These are phyloP conservation scores for Cheiracanthium punctorium DNA, from an alignment of 2,888 invertebrate species.

Conservation along the genomic window DNA sequence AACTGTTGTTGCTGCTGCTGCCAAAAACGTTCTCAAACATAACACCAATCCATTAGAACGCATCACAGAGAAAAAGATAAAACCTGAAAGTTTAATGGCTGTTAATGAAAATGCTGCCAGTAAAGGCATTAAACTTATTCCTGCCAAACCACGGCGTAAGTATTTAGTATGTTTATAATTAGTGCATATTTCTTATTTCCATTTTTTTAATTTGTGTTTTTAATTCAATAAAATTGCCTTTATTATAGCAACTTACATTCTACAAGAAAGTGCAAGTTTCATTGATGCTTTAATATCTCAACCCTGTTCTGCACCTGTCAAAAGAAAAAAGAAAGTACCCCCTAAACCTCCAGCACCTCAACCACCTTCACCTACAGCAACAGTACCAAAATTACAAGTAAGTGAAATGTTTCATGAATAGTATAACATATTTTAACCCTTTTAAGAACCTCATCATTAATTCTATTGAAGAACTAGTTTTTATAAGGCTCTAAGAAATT, in stretches of 20 bases:
- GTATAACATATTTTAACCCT: too few species aligned
- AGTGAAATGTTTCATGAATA: too few species aligned
- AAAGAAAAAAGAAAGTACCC: slow-evolving; percentile 70
- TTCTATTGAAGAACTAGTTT: too few species aligned
- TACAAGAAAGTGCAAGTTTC: slow-evolving; percentile 94
- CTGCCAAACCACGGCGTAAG: slow-evolving; percentile 94
- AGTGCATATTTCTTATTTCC: not conserved
- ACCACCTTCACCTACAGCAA: slow-evolving; percentile 83
- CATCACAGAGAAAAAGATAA: slow-evolving; percentile 86
- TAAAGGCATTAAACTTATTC: slow-evolving; percentile 89
- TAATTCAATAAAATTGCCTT: not conserved
- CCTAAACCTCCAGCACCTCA: slow-evolving; percentile 79
- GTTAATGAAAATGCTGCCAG: slow-evolving; percentile 71
- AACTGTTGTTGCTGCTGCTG: slow-evolving; percentile 71
- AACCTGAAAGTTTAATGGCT: slow-evolving; percentile 77
- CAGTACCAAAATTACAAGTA: slow-evolving; percentile 79
- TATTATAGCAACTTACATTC: slow-evolving; percentile 72
- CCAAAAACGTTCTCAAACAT: slow-evolving; percentile 72
- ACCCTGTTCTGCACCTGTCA: slow-evolving; percentile 79
- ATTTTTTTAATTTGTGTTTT: not conserved
- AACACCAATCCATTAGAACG: slow-evolving; percentile 76
- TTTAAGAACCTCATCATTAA: too few species aligned
- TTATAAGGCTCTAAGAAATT: too few species aligned
- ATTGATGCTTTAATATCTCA: slow-evolving; percentile 91
- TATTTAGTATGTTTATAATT: not conserved